These are phyloP conservation scores for Nymphalis polychloros DNA, from an alignment of 2,888 invertebrate species.

Conservation along the genomic window DNA sequence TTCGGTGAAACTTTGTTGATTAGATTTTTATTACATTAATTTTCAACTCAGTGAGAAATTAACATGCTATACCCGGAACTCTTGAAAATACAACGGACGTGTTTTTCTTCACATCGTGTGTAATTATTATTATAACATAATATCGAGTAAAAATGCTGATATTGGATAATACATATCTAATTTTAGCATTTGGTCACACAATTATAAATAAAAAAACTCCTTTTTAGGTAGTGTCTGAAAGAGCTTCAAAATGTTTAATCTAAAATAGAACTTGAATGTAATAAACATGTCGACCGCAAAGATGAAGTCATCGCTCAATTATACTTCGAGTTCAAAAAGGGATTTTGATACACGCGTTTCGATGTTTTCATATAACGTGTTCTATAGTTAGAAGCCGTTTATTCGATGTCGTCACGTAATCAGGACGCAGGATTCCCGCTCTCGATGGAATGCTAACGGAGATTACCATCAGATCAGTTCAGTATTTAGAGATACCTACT, in stretches of 20 bases:
- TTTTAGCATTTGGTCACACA: neutral
- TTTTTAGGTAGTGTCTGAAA: neutral
- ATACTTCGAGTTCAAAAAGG: slow-evolving; percentile 4
- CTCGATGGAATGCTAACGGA: slow-evolving; percentile 59
- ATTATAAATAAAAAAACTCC: neutral
- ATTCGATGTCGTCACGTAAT: slow-evolving; percentile 59
- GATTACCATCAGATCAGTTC: slow-evolving; percentile 54
- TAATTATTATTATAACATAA: neutral
- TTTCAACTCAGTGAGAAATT: no score
- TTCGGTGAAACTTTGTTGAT: no score
- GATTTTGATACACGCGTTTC: slow-evolving; percentile 3
- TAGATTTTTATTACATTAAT: no score
- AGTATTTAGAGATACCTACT: slow-evolving; percentile 30
- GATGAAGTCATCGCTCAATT: slow-evolving; percentile 25
- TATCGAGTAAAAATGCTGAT: no score
- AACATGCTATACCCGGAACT: no score
- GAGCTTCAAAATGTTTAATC: neutral
- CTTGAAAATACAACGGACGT: neutral
- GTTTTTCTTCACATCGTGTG: neutral
- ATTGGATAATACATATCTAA: no score
- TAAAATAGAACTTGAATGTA: slow-evolving; percentile 17
- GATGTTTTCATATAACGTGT: slow-evolving; percentile 15
- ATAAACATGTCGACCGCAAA: slow-evolving; percentile 22
- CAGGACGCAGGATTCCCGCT: slow-evolving; percentile 57
- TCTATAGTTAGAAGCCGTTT: slow-evolving; percentile 44